A percentile compares a stretch with the other conserved stretches of the same genome.
Conservation (phyloP, 2,113 vertebrate genomes). For the Oriolus oriolus region DNA sequence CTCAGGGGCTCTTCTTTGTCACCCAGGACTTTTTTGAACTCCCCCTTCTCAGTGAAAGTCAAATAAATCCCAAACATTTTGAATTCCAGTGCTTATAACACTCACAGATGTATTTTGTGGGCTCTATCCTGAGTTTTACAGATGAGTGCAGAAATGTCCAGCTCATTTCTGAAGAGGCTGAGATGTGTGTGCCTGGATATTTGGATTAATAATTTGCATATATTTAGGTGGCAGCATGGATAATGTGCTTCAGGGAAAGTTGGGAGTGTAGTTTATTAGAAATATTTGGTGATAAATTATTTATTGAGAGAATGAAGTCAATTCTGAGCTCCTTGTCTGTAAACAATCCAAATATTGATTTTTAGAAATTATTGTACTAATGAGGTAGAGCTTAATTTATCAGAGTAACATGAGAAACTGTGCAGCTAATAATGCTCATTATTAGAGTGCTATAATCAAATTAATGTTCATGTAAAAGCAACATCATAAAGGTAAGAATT, state of each 20-base stretch:
- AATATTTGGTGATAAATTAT: not conserved
- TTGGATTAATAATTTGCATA: not conserved
- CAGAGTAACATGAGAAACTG: not conserved
- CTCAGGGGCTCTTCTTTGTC: not conserved
- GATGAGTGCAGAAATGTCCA: not conserved
- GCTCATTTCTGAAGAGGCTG: not conserved
- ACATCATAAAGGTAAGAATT: not conserved
- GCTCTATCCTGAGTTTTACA: not conserved
- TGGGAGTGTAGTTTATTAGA: not conserved
- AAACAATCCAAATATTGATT: not conserved
- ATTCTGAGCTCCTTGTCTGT: not conserved
- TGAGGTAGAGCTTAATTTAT: not conserved
- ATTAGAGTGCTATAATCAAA: not conserved
- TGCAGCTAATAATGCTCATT: not conserved
- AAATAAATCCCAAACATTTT: not conserved
- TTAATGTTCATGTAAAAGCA: not conserved
- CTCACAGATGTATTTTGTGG: rapidly evolving
- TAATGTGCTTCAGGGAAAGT: not conserved
- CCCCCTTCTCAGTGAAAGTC: not conserved
- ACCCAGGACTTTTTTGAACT: not conserved
- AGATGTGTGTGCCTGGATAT: not conserved
- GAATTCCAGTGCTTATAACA: not conserved
- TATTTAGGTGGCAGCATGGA: not conserved
- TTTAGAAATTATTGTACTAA: not conserved
- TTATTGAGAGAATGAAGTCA: not conserved